Conservation (phyloP, 2,113 vertebrate genomes). For the Alligator sinensis region DNA sequence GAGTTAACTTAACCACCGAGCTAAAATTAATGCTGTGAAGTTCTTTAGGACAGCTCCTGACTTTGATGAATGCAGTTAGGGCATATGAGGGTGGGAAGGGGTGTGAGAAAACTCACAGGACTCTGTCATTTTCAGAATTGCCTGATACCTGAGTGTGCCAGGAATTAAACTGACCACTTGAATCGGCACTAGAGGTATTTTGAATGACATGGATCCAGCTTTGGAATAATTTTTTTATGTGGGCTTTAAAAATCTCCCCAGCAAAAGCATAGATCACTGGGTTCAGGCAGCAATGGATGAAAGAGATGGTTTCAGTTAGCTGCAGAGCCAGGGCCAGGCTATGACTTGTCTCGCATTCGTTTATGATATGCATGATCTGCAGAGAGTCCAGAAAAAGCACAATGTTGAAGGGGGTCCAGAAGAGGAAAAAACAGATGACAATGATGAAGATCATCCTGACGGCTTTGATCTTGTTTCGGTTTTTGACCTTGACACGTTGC, state of each 20-base stretch:
- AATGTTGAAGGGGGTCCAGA: conserved; percentile 88
- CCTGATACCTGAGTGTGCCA: neutral
- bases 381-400: conserved; percentile 80
- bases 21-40: neutral
- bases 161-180: neutral
- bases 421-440: conserved; percentile 82
- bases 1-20: neutral
- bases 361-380: conserved; percentile 59
- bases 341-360: neutral
- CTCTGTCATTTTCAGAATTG: neutral
- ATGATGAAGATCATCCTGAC: conserved; percentile 85
- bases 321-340: conserved; percentile 56
- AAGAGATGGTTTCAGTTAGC: conserved; percentile 81
- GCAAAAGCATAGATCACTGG: conserved; percentile 88
- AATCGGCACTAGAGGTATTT: neutral
- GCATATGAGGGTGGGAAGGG: neutral
- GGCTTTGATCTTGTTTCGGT: conserved; percentile 81
- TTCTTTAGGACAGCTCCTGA: neutral
- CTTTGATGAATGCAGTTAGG: neutral
- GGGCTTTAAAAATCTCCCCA: conserved; percentile 84
- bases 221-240: conserved; percentile 63
- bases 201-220: conserved; percentile 8
- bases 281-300: conserved; percentile 87
- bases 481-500: conserved; percentile 76
- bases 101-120: conserved; percentile 16